These are phyloP conservation scores for Leptothorax acervorum DNA, from an alignment of 2,888 invertebrate genomes.

Conservation along the genomic window DNA sequence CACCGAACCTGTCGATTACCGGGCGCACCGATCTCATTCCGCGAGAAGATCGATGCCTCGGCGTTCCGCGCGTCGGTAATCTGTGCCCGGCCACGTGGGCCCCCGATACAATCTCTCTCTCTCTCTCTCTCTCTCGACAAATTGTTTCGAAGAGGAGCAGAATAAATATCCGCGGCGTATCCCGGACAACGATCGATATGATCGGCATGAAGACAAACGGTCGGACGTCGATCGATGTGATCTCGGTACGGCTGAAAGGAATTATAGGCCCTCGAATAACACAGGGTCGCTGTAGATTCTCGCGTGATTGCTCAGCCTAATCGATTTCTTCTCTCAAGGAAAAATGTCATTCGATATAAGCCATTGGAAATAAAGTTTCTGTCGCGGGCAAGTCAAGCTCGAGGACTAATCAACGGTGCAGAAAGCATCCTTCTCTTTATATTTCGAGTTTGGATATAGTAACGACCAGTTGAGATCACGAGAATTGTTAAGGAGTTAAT, in stretches of 20 bases:
- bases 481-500: not conserved
- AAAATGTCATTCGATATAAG: not conserved
- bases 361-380: not conserved
- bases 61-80: conserved; percentile 19
- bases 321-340: not conserved
- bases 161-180: conserved; percentile 19
- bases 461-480: not conserved
- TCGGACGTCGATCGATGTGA: not conserved
- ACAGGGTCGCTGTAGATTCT: conserved; percentile 9
- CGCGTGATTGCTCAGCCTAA: not conserved
- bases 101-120: conserved; percentile 25
- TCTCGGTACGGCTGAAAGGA: not conserved
- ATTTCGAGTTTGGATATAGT: not conserved
- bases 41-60: conserved; percentile 23
- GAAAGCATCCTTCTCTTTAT: not conserved
- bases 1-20: conserved; percentile 30
- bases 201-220: conserved; percentile 19
- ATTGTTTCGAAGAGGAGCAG: conserved; percentile 28
- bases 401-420: not conserved
- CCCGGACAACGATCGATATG: conserved; percentile 31
- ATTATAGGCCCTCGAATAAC: not conserved
- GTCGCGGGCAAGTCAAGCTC: not conserved
- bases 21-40: conserved; percentile 23
- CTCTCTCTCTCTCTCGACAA: conserved; percentile 25
- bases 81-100: conserved; percentile 22